These are phyloP conservation scores for Polydrusus tereticollis DNA, from an alignment of 2,888 invertebrate genomes.

Conservation along the genomic window DNA sequence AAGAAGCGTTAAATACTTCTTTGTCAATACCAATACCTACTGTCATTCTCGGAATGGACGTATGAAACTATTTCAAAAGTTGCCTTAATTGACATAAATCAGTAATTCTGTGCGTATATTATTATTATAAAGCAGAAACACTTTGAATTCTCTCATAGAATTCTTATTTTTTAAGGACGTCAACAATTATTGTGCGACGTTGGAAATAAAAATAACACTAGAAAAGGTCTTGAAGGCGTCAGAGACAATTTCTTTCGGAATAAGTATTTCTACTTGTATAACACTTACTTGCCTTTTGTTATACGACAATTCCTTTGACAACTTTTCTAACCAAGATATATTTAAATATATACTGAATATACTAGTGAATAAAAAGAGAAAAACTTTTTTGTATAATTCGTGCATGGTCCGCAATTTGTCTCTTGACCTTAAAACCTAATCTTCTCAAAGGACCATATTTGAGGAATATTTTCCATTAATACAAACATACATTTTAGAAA, in stretches of 20 bases:
- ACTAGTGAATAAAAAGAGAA: background rate
- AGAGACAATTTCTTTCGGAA: background rate
- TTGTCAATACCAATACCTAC: background rate
- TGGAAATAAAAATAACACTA: background rate
- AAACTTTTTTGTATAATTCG: background rate
- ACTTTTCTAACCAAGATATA: constrained; percentile 4
- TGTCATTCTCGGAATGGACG: background rate
- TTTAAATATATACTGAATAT: constrained; percentile 1
- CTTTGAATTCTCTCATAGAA: background rate
- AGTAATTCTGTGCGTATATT: background rate
- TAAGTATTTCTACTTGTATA: background rate
- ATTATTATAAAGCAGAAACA: background rate
- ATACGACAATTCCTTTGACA: background rate
- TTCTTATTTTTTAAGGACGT: background rate
- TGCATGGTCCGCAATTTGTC: background rate
- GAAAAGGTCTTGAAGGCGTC: background rate
- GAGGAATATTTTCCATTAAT: too few species aligned
- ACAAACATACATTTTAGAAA: too few species aligned
- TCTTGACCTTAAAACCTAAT: too few species aligned
- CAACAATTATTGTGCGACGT: background rate
- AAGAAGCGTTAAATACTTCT: background rate
- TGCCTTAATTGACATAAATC: background rate
- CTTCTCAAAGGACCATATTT: too few species aligned
- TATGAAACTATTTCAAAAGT: background rate
- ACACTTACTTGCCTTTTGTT: background rate